phyloP scores from a whole-genome alignment of 2,113 vertebrate genomes.

The Hemichromis elongatus region DNA sequence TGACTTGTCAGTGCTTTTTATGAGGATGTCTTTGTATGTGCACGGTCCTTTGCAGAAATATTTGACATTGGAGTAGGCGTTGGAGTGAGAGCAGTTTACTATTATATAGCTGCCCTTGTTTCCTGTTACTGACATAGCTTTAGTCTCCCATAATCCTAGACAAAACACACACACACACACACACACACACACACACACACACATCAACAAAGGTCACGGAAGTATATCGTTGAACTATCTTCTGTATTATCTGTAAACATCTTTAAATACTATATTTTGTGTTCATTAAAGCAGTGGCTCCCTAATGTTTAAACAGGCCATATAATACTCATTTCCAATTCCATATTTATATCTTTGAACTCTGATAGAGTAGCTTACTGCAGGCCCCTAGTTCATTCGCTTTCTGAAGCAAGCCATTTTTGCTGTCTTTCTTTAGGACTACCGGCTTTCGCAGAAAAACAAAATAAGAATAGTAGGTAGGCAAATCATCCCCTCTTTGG shows the following conservation, averaged over 20 bases:
- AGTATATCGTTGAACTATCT: not conserved
- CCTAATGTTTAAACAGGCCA: no score
- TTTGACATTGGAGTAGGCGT: constrained; percentile 20
- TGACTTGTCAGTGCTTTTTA: not conserved
- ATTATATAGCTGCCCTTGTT: not conserved
- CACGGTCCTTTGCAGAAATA: constrained; percentile 50
- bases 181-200: not conserved
- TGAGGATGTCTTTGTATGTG: not conserved
- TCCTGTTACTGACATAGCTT: not conserved
- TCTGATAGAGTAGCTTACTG: no score
- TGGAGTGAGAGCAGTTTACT: constrained; percentile 15
- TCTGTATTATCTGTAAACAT: not conserved
- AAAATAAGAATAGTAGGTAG: not conserved
- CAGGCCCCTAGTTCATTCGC: accelerated
- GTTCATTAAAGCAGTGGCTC: not conserved
- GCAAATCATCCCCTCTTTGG: not conserved
- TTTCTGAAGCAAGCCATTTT: not conserved
- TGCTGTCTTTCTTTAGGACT: not conserved
- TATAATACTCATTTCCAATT: no score
- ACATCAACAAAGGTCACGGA: not conserved
- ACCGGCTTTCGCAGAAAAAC: not conserved
- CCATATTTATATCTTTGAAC: no score
- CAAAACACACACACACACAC: not conserved
- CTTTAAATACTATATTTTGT: not conserved
- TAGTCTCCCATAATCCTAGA: constrained; percentile 3